phyloP scores from a whole-genome alignment of 2,797 vertebrate species.

The Pipistrellus pipistrellus region DNA sequence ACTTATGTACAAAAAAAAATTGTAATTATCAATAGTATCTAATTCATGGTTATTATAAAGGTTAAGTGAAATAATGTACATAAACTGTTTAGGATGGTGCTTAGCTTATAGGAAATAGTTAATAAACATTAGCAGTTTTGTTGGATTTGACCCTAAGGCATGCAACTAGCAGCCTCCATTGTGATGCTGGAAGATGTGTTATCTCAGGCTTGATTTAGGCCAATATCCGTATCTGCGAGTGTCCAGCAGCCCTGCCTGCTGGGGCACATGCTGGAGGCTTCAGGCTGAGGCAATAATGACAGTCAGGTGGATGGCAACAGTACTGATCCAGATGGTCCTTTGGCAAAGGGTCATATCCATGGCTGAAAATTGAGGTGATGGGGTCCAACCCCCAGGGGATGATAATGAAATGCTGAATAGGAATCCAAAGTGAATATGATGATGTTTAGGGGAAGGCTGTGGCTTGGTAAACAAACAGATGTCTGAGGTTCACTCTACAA shows the following conservation, averaged over 20 bases:
- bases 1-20: background rate
- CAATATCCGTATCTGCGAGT: background rate
- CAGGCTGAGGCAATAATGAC: slow-evolving; percentile 27
- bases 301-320: slow-evolving; percentile 69
- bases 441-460: background rate
- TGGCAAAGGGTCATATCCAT: slow-evolving; percentile 49
- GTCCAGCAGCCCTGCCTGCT: slow-evolving; percentile 27
- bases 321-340: slow-evolving; percentile 64
- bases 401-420: background rate
- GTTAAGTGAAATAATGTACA: background rate
- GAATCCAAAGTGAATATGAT: slow-evolving; percentile 35
- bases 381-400: slow-evolving; percentile 33
- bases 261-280: background rate
- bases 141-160: background rate
- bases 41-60: background rate
- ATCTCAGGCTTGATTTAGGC: slow-evolving; percentile 39
- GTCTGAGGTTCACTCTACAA: background rate
- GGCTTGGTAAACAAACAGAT: slow-evolving; percentile 37
- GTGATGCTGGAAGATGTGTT: background rate
- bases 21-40: background rate
- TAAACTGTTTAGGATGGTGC: background rate
- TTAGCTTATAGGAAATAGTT: background rate
- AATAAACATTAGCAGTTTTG: background rate
- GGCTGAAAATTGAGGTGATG: slow-evolving; percentile 28
- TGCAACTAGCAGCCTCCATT: background rate